Evolutionary conservation across 2,888 invertebrate genomes (phyloP).

Genomic region (Oscheius sp.): DNA sequence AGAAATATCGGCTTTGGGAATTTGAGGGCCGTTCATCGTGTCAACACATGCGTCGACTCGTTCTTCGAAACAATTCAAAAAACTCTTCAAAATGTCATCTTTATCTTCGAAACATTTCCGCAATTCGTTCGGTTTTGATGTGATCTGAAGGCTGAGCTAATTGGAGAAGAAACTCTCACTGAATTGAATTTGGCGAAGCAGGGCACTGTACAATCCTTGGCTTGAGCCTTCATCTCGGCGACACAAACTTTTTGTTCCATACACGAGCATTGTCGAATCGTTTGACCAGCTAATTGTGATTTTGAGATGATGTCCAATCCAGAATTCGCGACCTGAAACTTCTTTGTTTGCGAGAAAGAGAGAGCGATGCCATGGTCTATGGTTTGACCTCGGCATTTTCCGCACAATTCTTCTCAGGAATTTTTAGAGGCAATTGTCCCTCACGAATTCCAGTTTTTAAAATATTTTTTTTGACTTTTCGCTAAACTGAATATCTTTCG

Average conservation of each 20-base stretch:
- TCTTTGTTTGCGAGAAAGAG: neutral
- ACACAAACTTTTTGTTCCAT: constrained; percentile 61
- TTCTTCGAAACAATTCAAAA: constrained; percentile 63
- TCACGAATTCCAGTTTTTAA: neutral
- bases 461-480: neutral
- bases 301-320: constrained; percentile 43
- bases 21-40: constrained; percentile 51
- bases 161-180: constrained; percentile 30
- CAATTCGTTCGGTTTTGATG: constrained; percentile 58
- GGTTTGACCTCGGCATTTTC: neutral
- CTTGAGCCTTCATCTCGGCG: constrained; percentile 65
- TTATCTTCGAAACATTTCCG: constrained; percentile 62
- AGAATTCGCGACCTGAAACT: constrained; percentile 38
- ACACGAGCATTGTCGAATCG: constrained; percentile 64
- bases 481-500: neutral
- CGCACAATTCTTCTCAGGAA: constrained; percentile 18
- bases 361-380: neutral
- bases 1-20: constrained; percentile 63
- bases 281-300: constrained; percentile 39
- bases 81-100: constrained; percentile 58
- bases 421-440: neutral
- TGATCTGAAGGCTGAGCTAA: constrained; percentile 42
- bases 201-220: constrained; percentile 58
- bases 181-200: constrained; percentile 61
- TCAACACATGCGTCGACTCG: constrained; percentile 60